A percentile compares a stretch with the other conserved stretches of the same genome.
phyloP scores from a whole-genome alignment of 2,797 vertebrate species.

The Mormyrops boulengeri region DNA sequence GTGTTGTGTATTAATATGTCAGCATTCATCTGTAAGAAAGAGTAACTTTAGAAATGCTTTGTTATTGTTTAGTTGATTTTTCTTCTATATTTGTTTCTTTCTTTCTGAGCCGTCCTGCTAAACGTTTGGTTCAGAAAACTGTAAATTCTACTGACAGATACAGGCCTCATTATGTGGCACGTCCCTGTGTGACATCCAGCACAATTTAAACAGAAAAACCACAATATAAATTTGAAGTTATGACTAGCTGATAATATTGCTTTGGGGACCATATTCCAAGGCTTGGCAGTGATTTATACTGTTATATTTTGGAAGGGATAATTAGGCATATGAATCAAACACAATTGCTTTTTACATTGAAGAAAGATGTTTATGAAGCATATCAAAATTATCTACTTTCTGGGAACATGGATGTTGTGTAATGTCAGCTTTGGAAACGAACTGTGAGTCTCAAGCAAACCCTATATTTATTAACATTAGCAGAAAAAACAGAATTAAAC shows the following conservation, averaged over 20 bases:
- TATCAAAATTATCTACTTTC: conserved; percentile 2
- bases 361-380: neutral
- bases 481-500: neutral
- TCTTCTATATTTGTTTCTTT: neutral
- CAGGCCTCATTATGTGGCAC: neutral
- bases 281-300: neutral
- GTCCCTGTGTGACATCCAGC: neutral
- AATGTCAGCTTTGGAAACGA: conserved; percentile 14
- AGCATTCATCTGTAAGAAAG: neutral
- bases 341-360: neutral
- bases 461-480: neutral
- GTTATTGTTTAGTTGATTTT: neutral
- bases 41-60: neutral
- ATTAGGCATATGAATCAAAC: conserved; percentile 9
- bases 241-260: neutral
- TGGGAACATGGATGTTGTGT: conserved; percentile 6
- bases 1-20: neutral
- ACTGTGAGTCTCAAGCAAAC: neutral
- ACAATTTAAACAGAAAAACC: neutral
- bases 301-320: neutral
- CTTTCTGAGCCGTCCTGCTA: neutral
- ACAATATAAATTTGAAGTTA: neutral
- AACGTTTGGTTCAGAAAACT: neutral
- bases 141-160: neutral
- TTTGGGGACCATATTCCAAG: neutral